These are phyloP conservation scores for Conistra vaccinii DNA, from an alignment of 2,888 invertebrate genomes.

Conservation along the genomic window DNA sequence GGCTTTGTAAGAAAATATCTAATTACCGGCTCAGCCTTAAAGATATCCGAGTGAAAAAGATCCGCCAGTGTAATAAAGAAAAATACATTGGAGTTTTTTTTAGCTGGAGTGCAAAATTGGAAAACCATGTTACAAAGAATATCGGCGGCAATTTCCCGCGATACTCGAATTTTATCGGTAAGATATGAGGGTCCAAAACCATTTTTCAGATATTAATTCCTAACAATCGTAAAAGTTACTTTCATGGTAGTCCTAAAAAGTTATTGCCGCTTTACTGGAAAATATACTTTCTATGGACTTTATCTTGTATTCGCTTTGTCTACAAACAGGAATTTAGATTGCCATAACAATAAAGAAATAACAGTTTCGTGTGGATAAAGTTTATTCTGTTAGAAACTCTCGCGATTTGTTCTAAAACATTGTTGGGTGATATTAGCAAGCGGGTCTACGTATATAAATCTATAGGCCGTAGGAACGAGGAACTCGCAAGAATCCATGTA, in stretches of 20 bases:
- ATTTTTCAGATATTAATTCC: constrained; percentile 89
- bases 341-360: constrained; percentile 82
- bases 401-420: constrained; percentile 63
- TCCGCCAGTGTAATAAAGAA: constrained; percentile 47
- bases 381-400: constrained; percentile 77
- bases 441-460: constrained; percentile 45
- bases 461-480: constrained; percentile 46
- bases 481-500: constrained; percentile 65
- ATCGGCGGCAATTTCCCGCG: constrained; percentile 73
- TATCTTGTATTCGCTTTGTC: constrained; percentile 82
- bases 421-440: constrained; percentile 39
- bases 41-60: constrained; percentile 54
- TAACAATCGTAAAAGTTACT: constrained; percentile 89
- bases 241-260: constrained; percentile 87
- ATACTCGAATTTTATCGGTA: constrained; percentile 80
- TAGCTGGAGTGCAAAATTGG: constrained; percentile 66
- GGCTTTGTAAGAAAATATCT: constrained; percentile 51
- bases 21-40: constrained; percentile 57
- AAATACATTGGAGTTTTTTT: constrained; percentile 57
- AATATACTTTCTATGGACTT: constrained; percentile 84
- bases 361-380: constrained; percentile 75
- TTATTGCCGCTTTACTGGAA: constrained; percentile 82
- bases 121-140: constrained; percentile 71
- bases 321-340: constrained; percentile 78
- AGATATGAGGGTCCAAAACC: constrained; percentile 84